Evolutionary conservation across 2,888 invertebrate genomes (phyloP), one percentile per base, ranked within the genome.

Genomic region (Pollenia angustigena): DNA sequence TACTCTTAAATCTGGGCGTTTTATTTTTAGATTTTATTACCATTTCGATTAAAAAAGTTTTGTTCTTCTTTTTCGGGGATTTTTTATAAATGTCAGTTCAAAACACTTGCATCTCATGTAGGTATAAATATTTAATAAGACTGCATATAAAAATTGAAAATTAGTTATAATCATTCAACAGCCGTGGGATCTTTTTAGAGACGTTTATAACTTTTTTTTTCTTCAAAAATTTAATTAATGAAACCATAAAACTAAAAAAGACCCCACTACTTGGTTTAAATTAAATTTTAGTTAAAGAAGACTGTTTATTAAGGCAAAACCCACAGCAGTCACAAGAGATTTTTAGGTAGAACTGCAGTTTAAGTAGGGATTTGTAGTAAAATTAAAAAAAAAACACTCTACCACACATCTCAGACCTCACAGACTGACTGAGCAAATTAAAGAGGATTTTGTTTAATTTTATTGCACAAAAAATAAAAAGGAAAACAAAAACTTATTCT

Each of bases 111-210:
- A 56, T 78, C 50, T 44, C n/a, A 14, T 66, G 46, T 72, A 50
- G 62, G 44, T 48, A 80, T 18, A 18, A 50, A 50, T 23, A 75
- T 72, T 52, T 40, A 46, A 46, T 58, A 46, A 58, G 52, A 46
- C 23, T 71, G 54, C 40, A 52, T 74, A 64, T 72, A 78, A 52
- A 80, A 80, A 68, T 56, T 50, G 62, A 74, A 81, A 87, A 84
- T 84, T 87, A 74, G 81, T 72, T 78, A 84, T 81, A 81, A 79
- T 84, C 83, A 78, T 83, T 83, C 72, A 83, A 71, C 79, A 54
- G 69, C 48, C 83, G 85, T 81, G 84, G 79, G 84, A 85, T 80
- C 40, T 85, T 84, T 75, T 78, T 52, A 58, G 66, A 80, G 64
- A 83, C 74, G 74, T 74, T 84, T 81, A 68, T 84, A 84, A 81